These are phyloP conservation scores for Fragum whitleyi DNA, from an alignment of 2,888 invertebrate genomes.

Conservation along the genomic window DNA sequence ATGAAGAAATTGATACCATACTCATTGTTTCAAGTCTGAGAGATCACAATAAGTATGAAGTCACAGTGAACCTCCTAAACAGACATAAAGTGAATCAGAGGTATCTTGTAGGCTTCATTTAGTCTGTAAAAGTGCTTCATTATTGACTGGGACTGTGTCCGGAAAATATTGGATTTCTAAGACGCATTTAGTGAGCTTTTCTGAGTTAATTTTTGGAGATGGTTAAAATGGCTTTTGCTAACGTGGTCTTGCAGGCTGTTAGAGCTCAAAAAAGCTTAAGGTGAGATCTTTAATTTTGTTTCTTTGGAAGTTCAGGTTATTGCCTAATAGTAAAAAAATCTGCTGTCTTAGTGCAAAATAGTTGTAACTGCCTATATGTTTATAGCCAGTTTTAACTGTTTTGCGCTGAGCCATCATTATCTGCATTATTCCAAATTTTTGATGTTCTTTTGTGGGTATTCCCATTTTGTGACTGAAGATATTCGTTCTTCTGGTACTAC, in stretches of 20 bases:
- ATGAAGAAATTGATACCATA: too few species aligned
- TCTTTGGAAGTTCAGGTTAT: neutral
- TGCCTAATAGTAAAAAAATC: too few species aligned
- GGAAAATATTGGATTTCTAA: neutral
- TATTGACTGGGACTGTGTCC: neutral
- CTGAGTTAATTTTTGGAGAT: conserved; percentile 13
- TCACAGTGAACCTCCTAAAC: neutral
- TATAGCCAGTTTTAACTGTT: too few species aligned
- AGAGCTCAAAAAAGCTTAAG: conserved; percentile 52
- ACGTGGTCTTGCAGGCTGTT: conserved; percentile 67
- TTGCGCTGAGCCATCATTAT: too few species aligned
- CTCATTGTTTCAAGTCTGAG: too few species aligned
- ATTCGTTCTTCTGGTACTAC: too few species aligned
- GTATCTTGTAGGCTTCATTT: neutral
- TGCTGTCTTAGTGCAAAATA: too few species aligned
- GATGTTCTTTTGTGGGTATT: too few species aligned
- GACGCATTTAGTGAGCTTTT: neutral
- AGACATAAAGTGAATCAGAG: neutral
- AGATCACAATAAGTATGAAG: neutral
- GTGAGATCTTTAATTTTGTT: conserved; percentile 31
- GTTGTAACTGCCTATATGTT: too few species aligned
- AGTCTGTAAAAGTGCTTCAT: neutral
- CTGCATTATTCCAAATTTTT: too few species aligned
- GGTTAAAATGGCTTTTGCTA: conserved; percentile 66
- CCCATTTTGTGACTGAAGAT: too few species aligned